phyloP scores from a whole-genome alignment of 2,113 vertebrate genomes.

The Hepsetus odoe region DNA sequence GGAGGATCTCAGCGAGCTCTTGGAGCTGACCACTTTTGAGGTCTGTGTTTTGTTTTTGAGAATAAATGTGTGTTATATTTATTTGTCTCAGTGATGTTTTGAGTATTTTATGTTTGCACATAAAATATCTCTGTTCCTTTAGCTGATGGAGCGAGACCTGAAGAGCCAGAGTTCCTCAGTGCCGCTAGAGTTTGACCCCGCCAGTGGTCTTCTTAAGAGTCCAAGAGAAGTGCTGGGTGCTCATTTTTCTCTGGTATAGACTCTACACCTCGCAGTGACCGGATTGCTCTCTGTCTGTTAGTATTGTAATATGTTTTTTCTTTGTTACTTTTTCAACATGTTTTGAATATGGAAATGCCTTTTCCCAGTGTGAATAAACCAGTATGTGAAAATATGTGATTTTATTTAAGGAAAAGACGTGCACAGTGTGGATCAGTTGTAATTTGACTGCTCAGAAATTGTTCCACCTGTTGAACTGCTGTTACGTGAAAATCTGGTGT shows the following conservation, averaged over 20 bases:
- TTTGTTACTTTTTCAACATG: background rate
- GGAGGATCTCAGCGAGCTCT: conserved; percentile 79
- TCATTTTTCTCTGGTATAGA: conserved; percentile 81
- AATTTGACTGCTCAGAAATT: too few relatives aligned
- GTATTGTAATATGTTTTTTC: background rate
- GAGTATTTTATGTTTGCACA: background rate
- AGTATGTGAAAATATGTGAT: background rate
- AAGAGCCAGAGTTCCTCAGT: conserved; percentile 71
- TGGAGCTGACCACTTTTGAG: conserved; percentile 85
- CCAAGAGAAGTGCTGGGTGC: conserved; percentile 75
- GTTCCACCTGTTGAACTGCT: too few relatives aligned
- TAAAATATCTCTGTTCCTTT: conserved; percentile 9
- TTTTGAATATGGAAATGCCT: background rate
- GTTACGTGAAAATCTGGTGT: too few relatives aligned
- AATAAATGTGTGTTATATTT: background rate
- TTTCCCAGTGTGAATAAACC: conserved; percentile 16
- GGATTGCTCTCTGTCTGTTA: background rate
- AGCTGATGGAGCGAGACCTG: conserved; percentile 90
- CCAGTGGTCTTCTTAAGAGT: conserved; percentile 80
- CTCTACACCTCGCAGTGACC: background rate
- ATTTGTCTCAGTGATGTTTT: background rate
- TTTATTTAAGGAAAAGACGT: background rate
- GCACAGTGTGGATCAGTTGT: background rate
- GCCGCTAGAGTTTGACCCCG: conserved; percentile 85
- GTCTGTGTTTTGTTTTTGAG: conserved; percentile 73